These are phyloP conservation scores for Oncorhynchus nerka DNA, from an alignment of 2,113 vertebrate genomes.

Conservation along the genomic window DNA sequence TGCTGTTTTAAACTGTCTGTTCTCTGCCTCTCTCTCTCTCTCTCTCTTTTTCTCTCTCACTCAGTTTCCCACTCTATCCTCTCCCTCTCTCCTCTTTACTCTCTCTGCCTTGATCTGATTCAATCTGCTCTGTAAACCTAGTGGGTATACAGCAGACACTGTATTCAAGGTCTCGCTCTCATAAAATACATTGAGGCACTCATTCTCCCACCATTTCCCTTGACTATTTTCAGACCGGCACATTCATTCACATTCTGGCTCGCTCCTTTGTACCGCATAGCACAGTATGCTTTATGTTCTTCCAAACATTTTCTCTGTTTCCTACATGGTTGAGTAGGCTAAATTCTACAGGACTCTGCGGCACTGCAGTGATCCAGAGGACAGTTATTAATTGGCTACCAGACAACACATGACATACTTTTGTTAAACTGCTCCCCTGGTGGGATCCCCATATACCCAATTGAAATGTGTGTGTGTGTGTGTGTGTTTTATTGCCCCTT, in stretches of 20 bases:
- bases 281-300: neutral
- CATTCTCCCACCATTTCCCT: neutral
- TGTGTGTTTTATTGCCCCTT: neutral
- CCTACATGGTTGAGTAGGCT: neutral
- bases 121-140: neutral
- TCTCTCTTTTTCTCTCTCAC: neutral
- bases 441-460: neutral
- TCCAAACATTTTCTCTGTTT: neutral
- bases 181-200: neutral
- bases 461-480: neutral
- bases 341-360: conserved; percentile 52
- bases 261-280: neutral
- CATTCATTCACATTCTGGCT: conserved; percentile 7
- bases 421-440: conserved; percentile 13
- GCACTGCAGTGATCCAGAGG: conserved; percentile 45
- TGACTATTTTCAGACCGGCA: neutral
- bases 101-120: neutral
- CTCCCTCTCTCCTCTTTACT: neutral
- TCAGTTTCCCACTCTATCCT: conserved; percentile 12
- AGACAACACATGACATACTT: conserved; percentile 23
- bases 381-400: conserved; percentile 20
- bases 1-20: conserved; percentile 14
- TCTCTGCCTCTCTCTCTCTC: neutral
- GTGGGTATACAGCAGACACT: too few species aligned
- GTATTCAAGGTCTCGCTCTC: conserved; percentile 3